Evolutionary conservation across 2,797 vertebrate genomes (phyloP).

Genomic region (Hylomyscus alleni): DNA sequence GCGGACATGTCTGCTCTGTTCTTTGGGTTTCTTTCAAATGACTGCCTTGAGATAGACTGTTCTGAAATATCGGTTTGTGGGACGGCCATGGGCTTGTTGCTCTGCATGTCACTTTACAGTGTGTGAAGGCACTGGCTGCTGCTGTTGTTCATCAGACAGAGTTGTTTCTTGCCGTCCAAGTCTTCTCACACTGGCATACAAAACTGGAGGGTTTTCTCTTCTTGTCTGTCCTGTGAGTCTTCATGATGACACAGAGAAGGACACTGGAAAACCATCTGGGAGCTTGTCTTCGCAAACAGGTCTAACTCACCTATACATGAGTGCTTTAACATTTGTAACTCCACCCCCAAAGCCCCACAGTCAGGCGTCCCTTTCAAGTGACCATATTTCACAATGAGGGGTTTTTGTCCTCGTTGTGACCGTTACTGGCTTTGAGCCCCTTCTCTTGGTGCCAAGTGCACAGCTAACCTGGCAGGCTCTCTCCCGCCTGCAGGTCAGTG

Average conservation of each 20-base stretch:
- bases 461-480: conserved; percentile 71
- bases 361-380: conserved; percentile 8
- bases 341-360: neutral
- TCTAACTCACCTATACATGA: neutral
- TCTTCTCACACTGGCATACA: neutral
- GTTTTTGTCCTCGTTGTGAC: conserved; percentile 61
- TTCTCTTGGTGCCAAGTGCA: conserved; percentile 46
- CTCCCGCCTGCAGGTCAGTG: conserved; percentile 62
- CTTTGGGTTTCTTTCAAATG: conserved; percentile 60
- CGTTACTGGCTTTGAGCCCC: conserved; percentile 46
- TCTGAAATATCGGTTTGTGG: conserved; percentile 48
- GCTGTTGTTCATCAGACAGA: neutral
- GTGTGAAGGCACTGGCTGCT: conserved; percentile 4
- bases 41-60: conserved; percentile 20
- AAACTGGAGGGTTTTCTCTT: neutral
- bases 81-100: conserved; percentile 25
- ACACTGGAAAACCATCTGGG: neutral
- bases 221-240: neutral
- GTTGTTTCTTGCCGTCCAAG: neutral
- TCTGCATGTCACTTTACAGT: conserved; percentile 7
- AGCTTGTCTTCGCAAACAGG: neutral
- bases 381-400: conserved; percentile 28
- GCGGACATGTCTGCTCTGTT: neutral
- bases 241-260: neutral
- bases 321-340: neutral